A percentile compares a stretch with the other conserved stretches of the same genome.
These are phyloP conservation scores for Phallusia fumigata DNA, from an alignment of 23 tunicate genomes.

Conservation along the genomic window DNA sequence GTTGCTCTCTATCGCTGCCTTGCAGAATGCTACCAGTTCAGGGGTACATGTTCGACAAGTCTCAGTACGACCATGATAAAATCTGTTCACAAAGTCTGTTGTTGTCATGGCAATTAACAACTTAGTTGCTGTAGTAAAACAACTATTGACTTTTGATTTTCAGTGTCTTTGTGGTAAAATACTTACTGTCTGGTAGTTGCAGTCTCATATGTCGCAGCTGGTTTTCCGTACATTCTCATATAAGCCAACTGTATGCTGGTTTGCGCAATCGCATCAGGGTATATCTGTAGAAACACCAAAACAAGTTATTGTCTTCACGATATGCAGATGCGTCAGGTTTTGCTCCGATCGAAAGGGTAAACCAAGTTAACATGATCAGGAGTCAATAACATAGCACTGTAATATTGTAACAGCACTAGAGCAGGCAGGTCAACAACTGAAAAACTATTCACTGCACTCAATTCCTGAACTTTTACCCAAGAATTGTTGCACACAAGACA, in stretches of 20 bases:
- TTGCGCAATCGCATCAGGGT: conserved; percentile 66
- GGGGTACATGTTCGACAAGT: conserved; percentile 80
- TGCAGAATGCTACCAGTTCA: conserved; percentile 66
- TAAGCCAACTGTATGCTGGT: conserved; percentile 62
- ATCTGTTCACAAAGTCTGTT: conserved; percentile 32
- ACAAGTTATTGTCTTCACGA: background rate
- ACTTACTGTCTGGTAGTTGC: conserved; percentile 76
- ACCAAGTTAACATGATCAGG: too few species aligned
- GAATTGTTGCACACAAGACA: too few species aligned
- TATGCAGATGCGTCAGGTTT: too few species aligned
- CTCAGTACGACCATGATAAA: conserved; percentile 83
- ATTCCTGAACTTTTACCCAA: too few species aligned
- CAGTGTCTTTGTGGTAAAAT: background rate
- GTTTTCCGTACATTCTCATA: conserved; percentile 64
- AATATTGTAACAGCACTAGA: too few species aligned
- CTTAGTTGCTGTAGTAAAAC: background rate
- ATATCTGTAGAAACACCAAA: background rate
- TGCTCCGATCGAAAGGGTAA: too few species aligned
- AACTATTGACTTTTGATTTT: background rate
- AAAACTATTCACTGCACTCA: too few species aligned
- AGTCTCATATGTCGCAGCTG: conserved; percentile 76
- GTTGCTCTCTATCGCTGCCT: conserved; percentile 44
- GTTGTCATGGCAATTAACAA: too few species aligned
- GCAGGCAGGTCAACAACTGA: too few species aligned
- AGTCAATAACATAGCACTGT: too few species aligned